These are phyloP conservation scores for Rallus crepitans DNA, from an alignment of 2,797 vertebrate genomes.

Conservation along the genomic window DNA sequence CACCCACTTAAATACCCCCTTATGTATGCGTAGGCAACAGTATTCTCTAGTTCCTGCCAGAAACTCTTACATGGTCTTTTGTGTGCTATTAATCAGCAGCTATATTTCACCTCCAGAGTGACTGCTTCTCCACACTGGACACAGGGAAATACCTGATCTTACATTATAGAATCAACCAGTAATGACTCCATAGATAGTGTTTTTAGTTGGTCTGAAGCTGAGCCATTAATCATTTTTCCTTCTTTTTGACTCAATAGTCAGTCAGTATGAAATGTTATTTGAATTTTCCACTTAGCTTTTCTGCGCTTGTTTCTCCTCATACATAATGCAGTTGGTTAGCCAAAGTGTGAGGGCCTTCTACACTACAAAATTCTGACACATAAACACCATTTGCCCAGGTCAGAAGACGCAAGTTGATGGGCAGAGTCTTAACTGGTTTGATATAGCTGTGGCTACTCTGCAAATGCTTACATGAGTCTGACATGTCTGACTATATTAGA, in stretches of 20 bases:
- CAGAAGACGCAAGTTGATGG: neutral
- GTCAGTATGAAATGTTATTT: neutral
- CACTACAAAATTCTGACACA: neutral
- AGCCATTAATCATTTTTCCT: neutral
- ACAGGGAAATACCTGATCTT: neutral
- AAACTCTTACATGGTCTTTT: neutral
- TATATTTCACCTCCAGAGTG: neutral
- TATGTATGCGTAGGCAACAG: neutral
- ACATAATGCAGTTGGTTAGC: neutral
- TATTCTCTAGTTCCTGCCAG: constrained; percentile 33
- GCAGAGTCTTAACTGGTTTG: neutral
- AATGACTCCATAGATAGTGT: neutral
- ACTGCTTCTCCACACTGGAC: neutral
- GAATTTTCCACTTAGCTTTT: neutral
- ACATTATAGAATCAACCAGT: neutral
- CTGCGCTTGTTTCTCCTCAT: neutral
- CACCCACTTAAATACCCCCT: constrained; percentile 45
- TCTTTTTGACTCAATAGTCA: neutral
- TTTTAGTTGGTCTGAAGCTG: neutral
- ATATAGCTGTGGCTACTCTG: neutral
- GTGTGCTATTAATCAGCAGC: constrained; percentile 21
- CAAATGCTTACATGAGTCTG: neutral
- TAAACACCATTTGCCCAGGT: neutral
- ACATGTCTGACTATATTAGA: neutral
- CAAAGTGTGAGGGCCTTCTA: neutral